A percentile compares a stretch with the other conserved stretches of the same genome.
Conservation (phyloP, 2,113 vertebrate species). For the Aegypius monachus region DNA sequence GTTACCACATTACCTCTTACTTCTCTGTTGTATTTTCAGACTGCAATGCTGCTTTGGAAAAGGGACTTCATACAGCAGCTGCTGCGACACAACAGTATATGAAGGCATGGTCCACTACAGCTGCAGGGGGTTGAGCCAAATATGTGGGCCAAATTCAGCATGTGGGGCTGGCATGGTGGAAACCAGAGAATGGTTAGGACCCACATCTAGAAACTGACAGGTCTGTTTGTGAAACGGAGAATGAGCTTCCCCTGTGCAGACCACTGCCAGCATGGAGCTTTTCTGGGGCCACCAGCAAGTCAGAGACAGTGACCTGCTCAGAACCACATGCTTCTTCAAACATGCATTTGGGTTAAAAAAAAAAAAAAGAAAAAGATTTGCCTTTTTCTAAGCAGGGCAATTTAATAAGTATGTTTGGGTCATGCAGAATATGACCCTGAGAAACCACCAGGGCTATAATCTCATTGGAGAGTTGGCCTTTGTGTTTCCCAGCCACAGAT, state of each 20-base stretch:
- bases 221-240: background rate
- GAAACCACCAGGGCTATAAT: background rate
- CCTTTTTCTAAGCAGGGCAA: background rate
- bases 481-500: background rate
- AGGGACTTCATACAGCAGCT: background rate
- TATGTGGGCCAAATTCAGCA: rapidly evolving
- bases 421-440: background rate
- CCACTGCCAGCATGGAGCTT: background rate
- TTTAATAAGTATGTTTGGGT: background rate
- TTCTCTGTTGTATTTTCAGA: background rate
- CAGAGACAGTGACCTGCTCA: background rate
- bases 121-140: background rate
- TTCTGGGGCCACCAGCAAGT: rapidly evolving
- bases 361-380: background rate
- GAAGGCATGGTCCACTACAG: background rate
- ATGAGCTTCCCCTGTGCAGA: rapidly evolving
- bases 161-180: background rate
- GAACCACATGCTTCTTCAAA: background rate
- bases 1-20: background rate
- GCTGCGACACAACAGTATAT: background rate
- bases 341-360: background rate
- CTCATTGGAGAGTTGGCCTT: background rate
- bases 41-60: background rate
- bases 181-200: background rate
- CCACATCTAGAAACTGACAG: background rate